A percentile compares a stretch with the other conserved stretches of the same genome.
phyloP scores from a whole-genome alignment of 1,140 invertebrate species.

The Bilobella aurantiaca region DNA sequence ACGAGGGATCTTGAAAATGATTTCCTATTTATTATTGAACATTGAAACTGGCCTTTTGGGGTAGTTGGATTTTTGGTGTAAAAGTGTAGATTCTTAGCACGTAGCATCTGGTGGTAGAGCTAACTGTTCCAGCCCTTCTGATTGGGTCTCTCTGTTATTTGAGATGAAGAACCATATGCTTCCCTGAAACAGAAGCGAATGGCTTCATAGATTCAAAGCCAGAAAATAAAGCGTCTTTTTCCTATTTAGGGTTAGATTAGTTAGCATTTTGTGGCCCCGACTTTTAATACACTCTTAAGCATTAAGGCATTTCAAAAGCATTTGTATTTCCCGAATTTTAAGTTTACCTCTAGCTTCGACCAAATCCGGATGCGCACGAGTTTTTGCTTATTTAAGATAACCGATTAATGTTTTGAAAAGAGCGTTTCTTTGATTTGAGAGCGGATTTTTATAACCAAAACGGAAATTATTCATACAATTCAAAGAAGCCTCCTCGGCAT shows the following conservation, averaged over 20 bases:
- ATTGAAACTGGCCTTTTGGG: slow-evolving; percentile 28
- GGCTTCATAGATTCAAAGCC: neutral
- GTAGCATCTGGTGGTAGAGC: slow-evolving; percentile 25
- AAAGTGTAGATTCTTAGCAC: slow-evolving; percentile 18
- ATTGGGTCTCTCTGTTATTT: no score
- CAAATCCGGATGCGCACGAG: neutral
- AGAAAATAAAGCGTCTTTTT: neutral
- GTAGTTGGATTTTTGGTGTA: slow-evolving; percentile 26
- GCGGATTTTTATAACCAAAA: neutral
- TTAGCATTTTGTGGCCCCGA: neutral
- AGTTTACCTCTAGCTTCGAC: neutral
- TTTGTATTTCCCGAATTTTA: neutral
- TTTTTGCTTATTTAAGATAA: neutral
- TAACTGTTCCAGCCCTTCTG: no score
- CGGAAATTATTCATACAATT: neutral
- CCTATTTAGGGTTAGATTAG: neutral
- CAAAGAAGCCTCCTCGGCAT: neutral
- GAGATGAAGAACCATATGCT: slow-evolving; percentile 32
- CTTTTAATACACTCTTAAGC: neutral
- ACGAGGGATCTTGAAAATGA: neutral
- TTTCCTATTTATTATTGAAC: slow-evolving; percentile 8
- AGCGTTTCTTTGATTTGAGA: neutral
- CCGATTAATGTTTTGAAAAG: neutral
- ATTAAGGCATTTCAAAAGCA: neutral
- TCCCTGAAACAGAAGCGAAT: slow-evolving; percentile 14